Conservation (phyloP, 35 echinoderm and acorn worm species). For the Lytechinus pictus region DNA sequence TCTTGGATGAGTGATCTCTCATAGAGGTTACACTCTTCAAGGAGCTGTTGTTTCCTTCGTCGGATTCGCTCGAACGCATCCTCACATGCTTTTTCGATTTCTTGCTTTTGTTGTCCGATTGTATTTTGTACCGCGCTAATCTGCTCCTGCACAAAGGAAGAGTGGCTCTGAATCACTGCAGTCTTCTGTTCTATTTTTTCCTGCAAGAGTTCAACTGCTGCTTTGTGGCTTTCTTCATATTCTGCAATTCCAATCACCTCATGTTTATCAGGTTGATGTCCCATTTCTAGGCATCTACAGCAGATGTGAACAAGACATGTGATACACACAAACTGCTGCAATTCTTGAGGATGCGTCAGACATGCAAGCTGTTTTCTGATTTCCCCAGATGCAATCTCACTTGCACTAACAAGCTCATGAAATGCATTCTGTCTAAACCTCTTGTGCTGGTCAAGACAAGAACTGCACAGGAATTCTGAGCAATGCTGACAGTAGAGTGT, state of each 20-base stretch:
- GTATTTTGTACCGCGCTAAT: neutral
- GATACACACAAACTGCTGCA: constrained; percentile 17
- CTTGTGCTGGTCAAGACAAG: neutral
- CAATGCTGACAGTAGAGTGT: constrained; percentile 22
- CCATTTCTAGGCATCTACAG: neutral
- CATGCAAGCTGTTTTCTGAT: neutral
- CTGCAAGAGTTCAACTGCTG: constrained; percentile 5
- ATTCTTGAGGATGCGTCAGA: neutral
- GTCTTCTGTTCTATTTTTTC: neutral
- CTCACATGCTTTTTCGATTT: neutral
- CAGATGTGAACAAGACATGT: neutral
- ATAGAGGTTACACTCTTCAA: neutral
- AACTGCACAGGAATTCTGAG: neutral
- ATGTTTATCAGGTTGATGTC: neutral
- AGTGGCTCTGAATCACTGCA: neutral
- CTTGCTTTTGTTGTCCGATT: neutral
- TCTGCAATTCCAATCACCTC: neutral
- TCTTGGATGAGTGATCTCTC: neutral
- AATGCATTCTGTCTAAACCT: neutral
- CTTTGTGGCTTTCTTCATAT: neutral
- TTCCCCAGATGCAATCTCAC: neutral
- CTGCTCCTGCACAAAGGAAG: neutral
- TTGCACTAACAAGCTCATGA: neutral
- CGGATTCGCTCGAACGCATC: neutral
- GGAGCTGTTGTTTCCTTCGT: neutral